phyloP scores from a whole-genome alignment of 1,140 invertebrate species.

The Nebria ingens region DNA sequence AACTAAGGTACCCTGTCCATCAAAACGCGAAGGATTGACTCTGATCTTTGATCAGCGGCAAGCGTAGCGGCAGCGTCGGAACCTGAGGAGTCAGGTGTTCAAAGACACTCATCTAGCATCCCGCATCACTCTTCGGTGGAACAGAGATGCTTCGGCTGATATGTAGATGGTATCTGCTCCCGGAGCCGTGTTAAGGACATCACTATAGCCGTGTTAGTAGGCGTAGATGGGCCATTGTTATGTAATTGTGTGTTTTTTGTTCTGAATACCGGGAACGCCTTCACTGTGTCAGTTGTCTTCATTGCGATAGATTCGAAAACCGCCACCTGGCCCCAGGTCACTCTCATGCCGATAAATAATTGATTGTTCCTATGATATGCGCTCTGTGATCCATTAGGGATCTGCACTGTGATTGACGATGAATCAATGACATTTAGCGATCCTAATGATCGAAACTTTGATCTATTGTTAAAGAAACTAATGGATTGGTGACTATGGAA shows the following conservation, averaged over 20 bases:
- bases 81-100: background rate
- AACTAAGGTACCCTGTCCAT: slow-evolving; percentile 26
- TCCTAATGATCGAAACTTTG: too few species aligned
- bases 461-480: too few species aligned
- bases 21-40: slow-evolving; percentile 14
- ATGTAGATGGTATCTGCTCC: slow-evolving; percentile 25
- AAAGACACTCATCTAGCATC: background rate
- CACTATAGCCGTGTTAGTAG: slow-evolving; percentile 33
- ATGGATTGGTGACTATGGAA: too few species aligned
- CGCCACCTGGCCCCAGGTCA: too few species aligned
- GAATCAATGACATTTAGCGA: too few species aligned
- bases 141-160: slow-evolving; percentile 27
- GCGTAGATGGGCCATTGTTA: slow-evolving; percentile 34
- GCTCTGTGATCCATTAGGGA: too few species aligned
- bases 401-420: too few species aligned
- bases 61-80: slow-evolving; percentile 22
- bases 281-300: slow-evolving; percentile 31
- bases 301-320: slow-evolving; percentile 13
- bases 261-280: slow-evolving; percentile 32
- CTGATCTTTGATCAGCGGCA: background rate
- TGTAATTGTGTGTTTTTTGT: slow-evolving; percentile 35
- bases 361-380: too few species aligned
- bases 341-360: too few species aligned
- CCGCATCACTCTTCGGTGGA: slow-evolving; percentile 13
- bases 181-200: slow-evolving; percentile 30